phyloP scores from a whole-genome alignment of 2,888 invertebrate genomes.

The Rhingia rostrata region DNA sequence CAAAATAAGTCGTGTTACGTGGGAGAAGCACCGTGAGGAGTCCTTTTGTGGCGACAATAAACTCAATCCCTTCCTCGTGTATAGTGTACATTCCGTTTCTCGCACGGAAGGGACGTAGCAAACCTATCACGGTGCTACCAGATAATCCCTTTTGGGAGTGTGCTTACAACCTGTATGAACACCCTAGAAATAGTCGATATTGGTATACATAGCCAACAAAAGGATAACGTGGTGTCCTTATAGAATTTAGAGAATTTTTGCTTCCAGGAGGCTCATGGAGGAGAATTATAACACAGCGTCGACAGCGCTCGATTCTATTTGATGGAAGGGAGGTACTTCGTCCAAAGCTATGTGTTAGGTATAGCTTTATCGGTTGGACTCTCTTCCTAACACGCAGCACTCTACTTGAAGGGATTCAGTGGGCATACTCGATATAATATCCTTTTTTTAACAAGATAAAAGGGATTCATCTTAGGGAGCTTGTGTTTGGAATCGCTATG shows the following conservation, averaged over 20 bases:
- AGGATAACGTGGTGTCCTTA: slow-evolving; percentile 50
- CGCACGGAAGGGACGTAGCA: neutral
- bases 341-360: no score
- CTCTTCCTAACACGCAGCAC: slow-evolving; percentile 11
- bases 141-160: slow-evolving; percentile 30
- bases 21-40: slow-evolving; percentile 25
- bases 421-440: slow-evolving; percentile 1
- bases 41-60: slow-evolving; percentile 15
- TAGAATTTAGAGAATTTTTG: slow-evolving; percentile 51
- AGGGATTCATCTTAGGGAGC: slow-evolving; percentile 26
- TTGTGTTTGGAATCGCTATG: slow-evolving; percentile 10
- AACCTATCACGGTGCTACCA: slow-evolving; percentile 18
- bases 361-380: slow-evolving; percentile 35
- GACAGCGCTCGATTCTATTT: neutral
- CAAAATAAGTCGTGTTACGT: slow-evolving; percentile 16
- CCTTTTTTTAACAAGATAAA: slow-evolving; percentile 25
- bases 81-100: neutral
- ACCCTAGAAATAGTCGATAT: neutral
- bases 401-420: slow-evolving; percentile 41
- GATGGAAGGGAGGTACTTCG: no score
- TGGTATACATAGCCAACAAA: slow-evolving; percentile 1
- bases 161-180: neutral
- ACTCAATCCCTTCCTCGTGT: slow-evolving; percentile 6
- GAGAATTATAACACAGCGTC: slow-evolving; percentile 29
- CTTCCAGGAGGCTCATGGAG: slow-evolving; percentile 26